A percentile compares a stretch with the other conserved stretches of the same genome.
These are phyloP conservation scores for Vidua chalybeata DNA, from an alignment of 2,113 vertebrate genomes.

Conservation along the genomic window DNA sequence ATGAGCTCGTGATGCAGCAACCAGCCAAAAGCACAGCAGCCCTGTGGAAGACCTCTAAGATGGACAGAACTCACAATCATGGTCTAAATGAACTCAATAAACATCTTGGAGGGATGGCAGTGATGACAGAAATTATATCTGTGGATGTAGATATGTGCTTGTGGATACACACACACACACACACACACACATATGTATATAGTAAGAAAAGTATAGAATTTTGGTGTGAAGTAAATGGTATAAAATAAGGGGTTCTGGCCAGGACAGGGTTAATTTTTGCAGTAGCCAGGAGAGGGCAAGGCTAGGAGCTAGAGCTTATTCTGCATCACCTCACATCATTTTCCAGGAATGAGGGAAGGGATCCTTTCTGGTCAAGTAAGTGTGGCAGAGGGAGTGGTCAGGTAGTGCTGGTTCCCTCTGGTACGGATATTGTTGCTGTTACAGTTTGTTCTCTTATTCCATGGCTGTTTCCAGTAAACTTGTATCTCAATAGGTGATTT, in stretches of 20 bases:
- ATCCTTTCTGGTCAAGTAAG: background rate
- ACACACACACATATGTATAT: background rate
- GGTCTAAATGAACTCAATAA: background rate
- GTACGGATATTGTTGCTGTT: background rate
- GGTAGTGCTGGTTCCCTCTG: background rate
- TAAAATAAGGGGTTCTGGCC: background rate
- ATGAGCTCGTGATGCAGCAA: background rate
- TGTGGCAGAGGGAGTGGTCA: background rate
- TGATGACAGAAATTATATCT: accelerated
- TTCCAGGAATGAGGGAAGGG: background rate
- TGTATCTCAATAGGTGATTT: background rate
- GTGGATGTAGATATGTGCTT: background rate
- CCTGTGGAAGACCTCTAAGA: background rate
- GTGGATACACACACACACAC: background rate
- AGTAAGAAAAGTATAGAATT: background rate
- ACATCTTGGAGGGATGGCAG: background rate
- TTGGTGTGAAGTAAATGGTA: background rate
- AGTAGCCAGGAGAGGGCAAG: background rate
- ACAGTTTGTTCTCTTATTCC: background rate
- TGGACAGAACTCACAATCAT: background rate
- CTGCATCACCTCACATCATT: background rate
- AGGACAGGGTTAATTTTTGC: background rate
- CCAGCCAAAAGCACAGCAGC: background rate
- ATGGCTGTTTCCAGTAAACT: background rate
- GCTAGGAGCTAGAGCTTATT: background rate